These are phyloP conservation scores for Malurus melanocephalus DNA, from an alignment of 2,113 vertebrate species.

Conservation along the genomic window DNA sequence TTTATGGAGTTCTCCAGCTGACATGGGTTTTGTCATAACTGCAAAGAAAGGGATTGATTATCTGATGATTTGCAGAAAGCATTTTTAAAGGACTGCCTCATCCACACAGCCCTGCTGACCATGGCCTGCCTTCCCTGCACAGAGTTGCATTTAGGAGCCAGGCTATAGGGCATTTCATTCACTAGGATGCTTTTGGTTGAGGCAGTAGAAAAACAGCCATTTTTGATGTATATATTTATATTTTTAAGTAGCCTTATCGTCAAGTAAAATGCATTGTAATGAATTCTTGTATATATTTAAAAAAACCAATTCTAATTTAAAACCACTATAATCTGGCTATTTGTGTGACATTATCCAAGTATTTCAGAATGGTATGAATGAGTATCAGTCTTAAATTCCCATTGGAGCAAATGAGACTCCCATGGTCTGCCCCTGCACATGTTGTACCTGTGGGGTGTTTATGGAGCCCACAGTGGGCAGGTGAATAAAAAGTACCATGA, in stretches of 20 bases:
- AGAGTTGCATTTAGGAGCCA: not conserved
- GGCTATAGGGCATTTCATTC: not conserved
- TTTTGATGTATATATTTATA: not conserved
- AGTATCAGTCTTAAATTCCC: not conserved
- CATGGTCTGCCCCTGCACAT: not conserved
- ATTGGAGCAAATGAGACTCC: not conserved
- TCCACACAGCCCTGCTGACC: not conserved
- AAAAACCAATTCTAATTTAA: not conserved
- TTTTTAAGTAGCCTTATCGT: not conserved
- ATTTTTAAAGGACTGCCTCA: not conserved
- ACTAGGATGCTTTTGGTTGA: not conserved
- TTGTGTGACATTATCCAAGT: not conserved
- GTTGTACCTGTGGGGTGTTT: not conserved
- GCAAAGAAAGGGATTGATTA: not conserved
- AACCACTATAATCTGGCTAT: not conserved
- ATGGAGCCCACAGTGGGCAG: not conserved
- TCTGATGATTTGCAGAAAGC: not conserved
- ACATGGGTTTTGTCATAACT: not conserved
- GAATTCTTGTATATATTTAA: not conserved
- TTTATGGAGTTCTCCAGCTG: not conserved
- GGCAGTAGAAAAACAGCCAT: not conserved
- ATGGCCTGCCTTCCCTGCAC: not conserved
- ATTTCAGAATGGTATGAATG: not conserved
- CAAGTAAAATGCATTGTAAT: not conserved
- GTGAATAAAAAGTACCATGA: not conserved